phyloP scores from a whole-genome alignment of 2,113 vertebrate species.

The Odocoileus hemionus region DNA sequence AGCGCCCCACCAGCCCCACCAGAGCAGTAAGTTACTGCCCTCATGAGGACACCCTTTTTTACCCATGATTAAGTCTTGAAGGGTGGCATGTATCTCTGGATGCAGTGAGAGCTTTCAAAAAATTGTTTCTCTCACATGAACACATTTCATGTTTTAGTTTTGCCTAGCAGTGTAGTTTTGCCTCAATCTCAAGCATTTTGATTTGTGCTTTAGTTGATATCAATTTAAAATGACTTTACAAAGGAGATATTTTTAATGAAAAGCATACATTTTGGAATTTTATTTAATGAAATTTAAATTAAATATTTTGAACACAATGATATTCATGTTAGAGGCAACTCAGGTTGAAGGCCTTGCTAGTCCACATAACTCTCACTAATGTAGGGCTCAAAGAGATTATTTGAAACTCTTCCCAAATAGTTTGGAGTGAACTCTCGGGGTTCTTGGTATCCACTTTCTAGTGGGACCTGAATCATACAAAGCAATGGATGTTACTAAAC shows the following conservation, averaged over 20 bases:
- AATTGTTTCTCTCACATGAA: background rate
- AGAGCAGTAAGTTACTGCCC: background rate
- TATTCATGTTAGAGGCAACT: background rate
- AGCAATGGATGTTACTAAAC: background rate
- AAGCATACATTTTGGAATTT: background rate
- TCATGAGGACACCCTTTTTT: background rate
- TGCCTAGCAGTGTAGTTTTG: background rate
- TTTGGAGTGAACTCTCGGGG: background rate
- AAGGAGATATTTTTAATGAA: background rate
- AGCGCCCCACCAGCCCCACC: accelerated
- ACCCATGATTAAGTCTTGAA: background rate
- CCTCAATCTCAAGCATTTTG: background rate
- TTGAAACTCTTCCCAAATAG: background rate
- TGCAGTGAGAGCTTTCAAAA: background rate
- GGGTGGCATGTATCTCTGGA: background rate
- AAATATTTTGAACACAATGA: background rate
- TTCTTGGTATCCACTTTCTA: too few species aligned
- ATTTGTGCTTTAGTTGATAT: background rate
- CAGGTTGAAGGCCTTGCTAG: background rate
- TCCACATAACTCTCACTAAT: background rate
- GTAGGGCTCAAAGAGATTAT: background rate
- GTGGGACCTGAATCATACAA: too few species aligned
- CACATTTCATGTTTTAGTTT: background rate
- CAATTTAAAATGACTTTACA: background rate
- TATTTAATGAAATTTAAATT: background rate